Base-by-base conservation (phyloP, 2,113 vertebrate species). In the Mixornis gularis region DNA sequence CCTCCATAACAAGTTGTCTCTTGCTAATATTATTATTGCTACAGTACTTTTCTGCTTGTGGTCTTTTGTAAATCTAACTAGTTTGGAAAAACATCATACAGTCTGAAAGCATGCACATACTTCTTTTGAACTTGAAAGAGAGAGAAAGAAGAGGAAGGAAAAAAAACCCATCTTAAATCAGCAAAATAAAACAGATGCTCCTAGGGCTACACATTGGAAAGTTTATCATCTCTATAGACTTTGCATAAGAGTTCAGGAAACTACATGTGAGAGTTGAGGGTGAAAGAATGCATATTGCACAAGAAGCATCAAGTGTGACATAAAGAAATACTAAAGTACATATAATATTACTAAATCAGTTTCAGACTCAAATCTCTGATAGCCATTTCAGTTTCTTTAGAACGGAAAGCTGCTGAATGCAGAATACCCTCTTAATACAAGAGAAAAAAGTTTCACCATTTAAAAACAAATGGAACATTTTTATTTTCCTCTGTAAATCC, bases 241-340 rank as follows among this genome's bases (percentile, higher is more conserved):
- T 83, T 93, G 51, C 89, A 55, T 82, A 94, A 26, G 69, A 97
- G 58, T 87, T 95, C 82, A 95, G 62, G 79, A 96, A 96, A 95
- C 85, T 88, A 70, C n/a, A 25, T 55, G 41, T 69, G 49, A 91
- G 80, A 62, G 76, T 85, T 93, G 46, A 90, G 73, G 76, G n/a
- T 46, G 43, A 93, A 96, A 78, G 49, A 30, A 89, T 70, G 62
- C 10, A 85, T 48, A 53, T 17, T 72, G 22, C 63, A 44, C 25
- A 84, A 83, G 44, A 73, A 86, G 32, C 29, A 81, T 40, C 36
- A 77, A 70, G 22, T 20, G 32, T 11, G 41, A 91, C 15, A 11
- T 24, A 65, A 72, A 76, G 14, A 90, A 90, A 85, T n/a, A 52
- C 13, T 51, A 32, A 88, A 80, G 20, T 44, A 80, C 86, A 89